phyloP scores from a whole-genome alignment of 2,797 vertebrate genomes.

The Aldrovandia affinis region DNA sequence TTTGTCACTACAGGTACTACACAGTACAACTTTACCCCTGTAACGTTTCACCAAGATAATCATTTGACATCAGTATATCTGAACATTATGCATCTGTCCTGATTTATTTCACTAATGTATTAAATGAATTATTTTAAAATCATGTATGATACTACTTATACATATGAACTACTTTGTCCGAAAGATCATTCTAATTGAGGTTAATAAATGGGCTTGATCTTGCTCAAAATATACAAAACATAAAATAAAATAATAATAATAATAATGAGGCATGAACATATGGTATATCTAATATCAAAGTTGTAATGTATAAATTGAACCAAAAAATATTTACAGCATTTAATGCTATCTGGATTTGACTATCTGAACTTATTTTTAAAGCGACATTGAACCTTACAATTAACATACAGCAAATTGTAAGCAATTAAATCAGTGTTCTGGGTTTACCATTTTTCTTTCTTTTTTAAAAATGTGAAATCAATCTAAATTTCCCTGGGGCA shows the following conservation, averaged over 20 bases:
- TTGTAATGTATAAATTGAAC: not conserved
- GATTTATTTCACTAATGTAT: too few species aligned
- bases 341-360: not conserved
- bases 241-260: not conserved
- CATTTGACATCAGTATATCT: not conserved
- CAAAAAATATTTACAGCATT: not conserved
- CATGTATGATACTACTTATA: not conserved
- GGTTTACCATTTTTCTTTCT: not conserved
- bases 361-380: not conserved
- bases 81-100: not conserved
- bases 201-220: not conserved
- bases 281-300: slow-evolving; percentile 15
- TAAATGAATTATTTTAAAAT: too few species aligned
- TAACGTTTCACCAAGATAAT: not conserved
- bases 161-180: not conserved
- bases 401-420: not conserved
- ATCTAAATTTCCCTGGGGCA: not conserved
- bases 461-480: not conserved
- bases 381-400: slow-evolving; percentile 2
- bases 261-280: not conserved
- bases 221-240: not conserved
- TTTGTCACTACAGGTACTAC: not conserved
- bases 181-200: not conserved
- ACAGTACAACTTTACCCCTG: not conserved
- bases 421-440: not conserved